A percentile compares a stretch with the other conserved stretches of the same genome.
Conservation (phyloP, 2,888 invertebrate genomes). For the Hemithea aestivaria region DNA sequence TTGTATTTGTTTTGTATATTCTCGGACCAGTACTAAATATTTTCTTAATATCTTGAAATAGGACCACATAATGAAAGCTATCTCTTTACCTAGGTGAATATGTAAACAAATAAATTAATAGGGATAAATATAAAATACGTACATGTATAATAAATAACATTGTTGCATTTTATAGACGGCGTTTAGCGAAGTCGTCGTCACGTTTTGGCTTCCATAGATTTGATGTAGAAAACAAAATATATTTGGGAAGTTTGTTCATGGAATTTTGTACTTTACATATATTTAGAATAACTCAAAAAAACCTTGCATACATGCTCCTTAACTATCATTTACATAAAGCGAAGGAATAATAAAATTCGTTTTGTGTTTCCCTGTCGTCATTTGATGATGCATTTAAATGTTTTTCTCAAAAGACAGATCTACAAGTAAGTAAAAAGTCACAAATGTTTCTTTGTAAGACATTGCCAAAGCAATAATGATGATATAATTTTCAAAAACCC, state of each 20-base stretch:
- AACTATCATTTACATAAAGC: too few relatives aligned
- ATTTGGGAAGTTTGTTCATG: conserved; percentile 30
- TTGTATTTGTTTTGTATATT: conserved; percentile 25
- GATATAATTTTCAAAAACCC: conserved; percentile 17
- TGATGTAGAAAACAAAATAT: conserved; percentile 44
- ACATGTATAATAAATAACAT: conserved; percentile 22
- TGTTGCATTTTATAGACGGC: conserved; percentile 53
- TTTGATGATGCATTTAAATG: conserved; percentile 55
- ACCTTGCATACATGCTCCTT: background rate
- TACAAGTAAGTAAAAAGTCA: conserved; percentile 1
- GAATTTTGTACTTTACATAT: conserved; percentile 65
- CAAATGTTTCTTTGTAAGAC: conserved; percentile 15
- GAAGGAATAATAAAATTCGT: too few relatives aligned
- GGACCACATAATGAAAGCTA: conserved; percentile 69
- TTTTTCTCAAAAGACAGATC: conserved; percentile 45
- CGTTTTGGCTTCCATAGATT: conserved; percentile 75
- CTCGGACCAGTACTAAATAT: conserved; percentile 68
- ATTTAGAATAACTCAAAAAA: conserved; percentile 24
- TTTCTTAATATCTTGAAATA: conserved; percentile 58
- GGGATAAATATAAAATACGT: conserved; percentile 20
- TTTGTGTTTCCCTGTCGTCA: conserved; percentile 29
- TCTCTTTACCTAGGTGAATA: conserved; percentile 55
- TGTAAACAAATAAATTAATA: conserved; percentile 17
- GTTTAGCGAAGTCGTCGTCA: conserved; percentile 50
- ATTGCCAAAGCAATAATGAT: conserved; percentile 44